Percentiles rank a stretch among this genome's conserved stretches.
These are phyloP conservation scores for Leptopilina myrica DNA, from an alignment of 2,888 invertebrate species.

Conservation along the genomic window DNA sequence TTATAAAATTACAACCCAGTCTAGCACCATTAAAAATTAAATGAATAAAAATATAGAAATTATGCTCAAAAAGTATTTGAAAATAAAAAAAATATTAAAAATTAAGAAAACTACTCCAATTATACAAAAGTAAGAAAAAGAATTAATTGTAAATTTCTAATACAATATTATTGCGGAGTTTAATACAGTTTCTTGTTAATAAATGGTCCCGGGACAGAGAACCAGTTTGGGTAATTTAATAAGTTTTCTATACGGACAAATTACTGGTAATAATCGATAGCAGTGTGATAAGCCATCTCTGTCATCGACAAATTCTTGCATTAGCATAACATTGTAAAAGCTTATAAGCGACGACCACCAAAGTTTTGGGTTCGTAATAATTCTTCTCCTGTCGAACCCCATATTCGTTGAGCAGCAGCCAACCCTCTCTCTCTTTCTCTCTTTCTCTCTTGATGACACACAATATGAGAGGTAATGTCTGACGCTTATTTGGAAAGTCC, in stretches of 20 bases:
- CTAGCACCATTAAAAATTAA: no score
- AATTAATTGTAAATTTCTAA: not conserved
- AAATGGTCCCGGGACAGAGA: slow-evolving; percentile 40
- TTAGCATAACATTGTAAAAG: slow-evolving; percentile 55
- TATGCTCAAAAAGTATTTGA: no score
- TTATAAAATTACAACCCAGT: no score
- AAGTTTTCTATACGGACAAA: slow-evolving; percentile 51
- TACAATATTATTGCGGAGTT: not conserved
- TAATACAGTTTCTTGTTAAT: slow-evolving; percentile 18
- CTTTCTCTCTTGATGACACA: not conserved
- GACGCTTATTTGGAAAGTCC: slow-evolving; percentile 20
- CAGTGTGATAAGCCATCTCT: slow-evolving; percentile 46
- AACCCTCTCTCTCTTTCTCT: not conserved
- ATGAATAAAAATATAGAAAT: no score
- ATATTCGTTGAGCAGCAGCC: not conserved
- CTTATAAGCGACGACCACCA: slow-evolving; percentile 24
- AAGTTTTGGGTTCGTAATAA: slow-evolving; percentile 40
- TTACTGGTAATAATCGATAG: slow-evolving; percentile 53
- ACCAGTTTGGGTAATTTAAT: slow-evolving; percentile 50
- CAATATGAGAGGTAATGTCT: slow-evolving; percentile 4
- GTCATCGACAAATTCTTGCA: slow-evolving; percentile 48
- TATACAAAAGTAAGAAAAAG: not conserved
- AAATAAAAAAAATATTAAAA: no score
- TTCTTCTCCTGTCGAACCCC: slow-evolving; percentile 36
- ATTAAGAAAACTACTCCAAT: no score